These are phyloP conservation scores for Thamnaconus septentrionalis DNA, from an alignment of 2,113 vertebrate genomes.

Conservation along the genomic window DNA sequence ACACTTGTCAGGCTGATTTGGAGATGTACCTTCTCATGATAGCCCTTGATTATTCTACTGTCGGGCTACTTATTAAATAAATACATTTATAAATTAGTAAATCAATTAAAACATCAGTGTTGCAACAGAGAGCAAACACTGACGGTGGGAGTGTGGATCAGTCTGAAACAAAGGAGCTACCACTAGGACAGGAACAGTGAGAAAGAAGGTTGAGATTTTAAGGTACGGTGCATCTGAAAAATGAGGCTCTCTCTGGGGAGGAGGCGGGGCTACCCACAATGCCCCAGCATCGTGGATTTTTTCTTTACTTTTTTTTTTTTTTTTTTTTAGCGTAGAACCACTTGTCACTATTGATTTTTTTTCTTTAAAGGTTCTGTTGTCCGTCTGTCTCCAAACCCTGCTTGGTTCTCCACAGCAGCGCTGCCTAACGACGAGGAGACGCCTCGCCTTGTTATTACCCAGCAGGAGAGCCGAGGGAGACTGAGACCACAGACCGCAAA, in stretches of 20 bases:
- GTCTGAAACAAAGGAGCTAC: constrained; percentile 30
- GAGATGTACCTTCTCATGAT: constrained; percentile 4
- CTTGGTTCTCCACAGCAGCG: constrained; percentile 14
- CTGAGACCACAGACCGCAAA: constrained; percentile 11
- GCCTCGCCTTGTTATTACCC: constrained; percentile 22
- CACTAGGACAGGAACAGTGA: constrained; percentile 36
- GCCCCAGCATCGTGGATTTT: background rate
- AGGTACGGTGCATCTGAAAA: constrained; percentile 29
- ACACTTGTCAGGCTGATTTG: constrained; percentile 38
- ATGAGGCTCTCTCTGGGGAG: constrained; percentile 22
- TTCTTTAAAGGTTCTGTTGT: background rate
- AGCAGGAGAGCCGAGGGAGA: constrained; percentile 13
- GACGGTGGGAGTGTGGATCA: constrained; percentile 15
- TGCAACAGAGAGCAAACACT: constrained; percentile 32
- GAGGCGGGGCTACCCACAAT: constrained; percentile 10
- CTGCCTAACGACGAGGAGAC: constrained; percentile 9
- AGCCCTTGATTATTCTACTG: constrained; percentile 27
- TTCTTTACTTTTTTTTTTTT: no score
- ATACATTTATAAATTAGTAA: constrained; percentile 23
- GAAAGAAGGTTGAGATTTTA: constrained; percentile 3
- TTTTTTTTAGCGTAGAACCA: no score
- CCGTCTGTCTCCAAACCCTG: constrained; percentile 2
- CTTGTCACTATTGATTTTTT: no score
- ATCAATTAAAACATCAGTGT: constrained; percentile 19
- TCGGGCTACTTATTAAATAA: background rate